Conservation (phyloP, 2,113 vertebrate genomes). For the Meriones unguiculatus region DNA sequence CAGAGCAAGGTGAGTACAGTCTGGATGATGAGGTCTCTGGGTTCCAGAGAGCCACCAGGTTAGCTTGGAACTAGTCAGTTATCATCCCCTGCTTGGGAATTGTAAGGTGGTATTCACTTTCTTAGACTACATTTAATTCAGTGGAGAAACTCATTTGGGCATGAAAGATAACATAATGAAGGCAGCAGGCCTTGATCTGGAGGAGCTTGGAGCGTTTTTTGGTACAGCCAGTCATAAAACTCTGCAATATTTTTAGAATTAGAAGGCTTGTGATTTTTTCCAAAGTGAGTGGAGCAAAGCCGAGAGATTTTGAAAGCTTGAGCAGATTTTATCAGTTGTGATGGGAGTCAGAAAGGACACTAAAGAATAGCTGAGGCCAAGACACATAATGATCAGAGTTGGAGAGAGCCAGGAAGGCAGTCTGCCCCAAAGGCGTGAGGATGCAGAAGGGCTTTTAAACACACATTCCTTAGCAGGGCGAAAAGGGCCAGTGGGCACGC, state of each 20-base stretch:
- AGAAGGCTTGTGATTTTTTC: background rate
- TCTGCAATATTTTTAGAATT: background rate
- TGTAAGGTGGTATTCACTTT: background rate
- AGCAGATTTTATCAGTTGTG: background rate
- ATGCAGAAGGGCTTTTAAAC: background rate
- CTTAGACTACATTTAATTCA: background rate
- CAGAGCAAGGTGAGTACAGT: constrained; percentile 81
- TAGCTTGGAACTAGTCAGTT: background rate
- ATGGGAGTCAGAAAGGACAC: background rate
- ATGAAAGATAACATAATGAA: background rate
- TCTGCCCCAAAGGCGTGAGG: background rate
- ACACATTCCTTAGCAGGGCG: background rate
- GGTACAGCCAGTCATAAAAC: background rate
- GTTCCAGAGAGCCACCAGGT: background rate
- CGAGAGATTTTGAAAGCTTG: background rate
- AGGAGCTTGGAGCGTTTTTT: background rate
- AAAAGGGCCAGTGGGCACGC: background rate
- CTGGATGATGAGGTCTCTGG: background rate
- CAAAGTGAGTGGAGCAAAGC: background rate
- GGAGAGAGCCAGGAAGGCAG: background rate
- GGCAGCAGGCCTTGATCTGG: background rate
- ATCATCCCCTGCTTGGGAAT: background rate
- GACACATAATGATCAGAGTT: background rate
- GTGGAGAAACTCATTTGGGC: background rate
- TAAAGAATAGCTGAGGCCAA: background rate